These are phyloP conservation scores for Limnephilus marmoratus DNA, from an alignment of 2,888 invertebrate genomes.

Conservation along the genomic window DNA sequence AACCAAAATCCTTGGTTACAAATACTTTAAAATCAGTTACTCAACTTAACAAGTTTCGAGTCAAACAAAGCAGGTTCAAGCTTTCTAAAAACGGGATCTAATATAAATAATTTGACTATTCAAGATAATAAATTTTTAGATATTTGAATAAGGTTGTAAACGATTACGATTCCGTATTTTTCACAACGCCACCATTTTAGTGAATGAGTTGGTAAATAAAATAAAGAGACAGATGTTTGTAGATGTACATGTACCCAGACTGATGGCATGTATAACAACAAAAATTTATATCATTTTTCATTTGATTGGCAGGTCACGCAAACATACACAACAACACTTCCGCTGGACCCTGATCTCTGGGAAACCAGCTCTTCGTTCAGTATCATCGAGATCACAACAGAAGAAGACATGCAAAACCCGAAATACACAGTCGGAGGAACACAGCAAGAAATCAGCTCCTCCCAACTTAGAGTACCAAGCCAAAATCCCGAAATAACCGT, in stretches of 20 bases:
- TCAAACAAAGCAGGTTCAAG: too few relatives aligned
- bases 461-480: conserved; percentile 62
- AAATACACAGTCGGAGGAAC: conserved; percentile 65
- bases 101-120: too few relatives aligned
- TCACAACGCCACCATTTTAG: too few relatives aligned
- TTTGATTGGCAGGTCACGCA: conserved; percentile 55
- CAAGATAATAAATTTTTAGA: too few relatives aligned
- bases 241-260: neutral
- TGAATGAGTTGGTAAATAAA: neutral
- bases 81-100: too few relatives aligned
- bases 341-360: conserved; percentile 61
- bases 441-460: conserved; percentile 63
- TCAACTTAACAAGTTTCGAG: too few relatives aligned
- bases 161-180: too few relatives aligned
- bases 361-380: conserved; percentile 70
- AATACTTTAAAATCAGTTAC: too few relatives aligned
- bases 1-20: too few relatives aligned
- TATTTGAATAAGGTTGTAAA: too few relatives aligned
- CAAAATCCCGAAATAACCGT: conserved; percentile 62
- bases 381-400: conserved; percentile 70
- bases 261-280: neutral
- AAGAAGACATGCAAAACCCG: conserved; percentile 61
- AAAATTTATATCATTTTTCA: neutral
- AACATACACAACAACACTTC: conserved; percentile 59
- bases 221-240: neutral